Evolutionary conservation across 2,113 vertebrate genomes (phyloP), one percentile per base, ranked within the genome.

Genomic region (Speoplatyrhinus poulsoni): DNA sequence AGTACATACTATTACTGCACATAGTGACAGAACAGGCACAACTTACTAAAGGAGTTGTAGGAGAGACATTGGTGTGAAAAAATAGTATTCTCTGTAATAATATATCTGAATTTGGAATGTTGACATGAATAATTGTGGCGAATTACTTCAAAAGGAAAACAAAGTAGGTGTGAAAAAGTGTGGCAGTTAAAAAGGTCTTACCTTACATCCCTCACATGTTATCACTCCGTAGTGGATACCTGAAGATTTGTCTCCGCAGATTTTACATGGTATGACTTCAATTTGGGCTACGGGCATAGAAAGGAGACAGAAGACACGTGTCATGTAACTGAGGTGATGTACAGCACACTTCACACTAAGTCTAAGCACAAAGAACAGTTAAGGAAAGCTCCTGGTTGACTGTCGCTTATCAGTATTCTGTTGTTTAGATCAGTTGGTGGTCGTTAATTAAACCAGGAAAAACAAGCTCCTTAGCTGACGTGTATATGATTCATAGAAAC

Each of bases 211-310:
- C 92, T 99, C 98, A 85, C 98, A 99, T 1, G 98, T 99, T 85
- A 99, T 99, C 89, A 99, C 98, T 89, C 98, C 98, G 75, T 99
- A 99, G 91, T 99, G 98, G 92, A 99, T 99, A 85, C 98, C 98
- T 70, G 98, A 99, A 77, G 98, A 99, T 85, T 99, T 99, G 94
- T 99, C 98, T 85, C 97, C 96, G 89, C 98, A 99, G 91, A 99
- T 99, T 94, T 99, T 99, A 94, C 98, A 99, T 89, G 98, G 98
- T 96, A 99, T 99, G 80, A 99, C 97, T 98, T 99, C 98, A 86
- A 99, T 99, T 99, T 99, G 98, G 81, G 98, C 98, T 99, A 92
- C 71, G 92, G 92, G 82, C 80, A 63, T 79, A 53, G 77, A 77
- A 36, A 63, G 12, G 41, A 72, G 9, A 81, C 11, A 64, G 67